Conservation (phyloP, 2,113 vertebrate genomes). For the Callipepla californica region DNA sequence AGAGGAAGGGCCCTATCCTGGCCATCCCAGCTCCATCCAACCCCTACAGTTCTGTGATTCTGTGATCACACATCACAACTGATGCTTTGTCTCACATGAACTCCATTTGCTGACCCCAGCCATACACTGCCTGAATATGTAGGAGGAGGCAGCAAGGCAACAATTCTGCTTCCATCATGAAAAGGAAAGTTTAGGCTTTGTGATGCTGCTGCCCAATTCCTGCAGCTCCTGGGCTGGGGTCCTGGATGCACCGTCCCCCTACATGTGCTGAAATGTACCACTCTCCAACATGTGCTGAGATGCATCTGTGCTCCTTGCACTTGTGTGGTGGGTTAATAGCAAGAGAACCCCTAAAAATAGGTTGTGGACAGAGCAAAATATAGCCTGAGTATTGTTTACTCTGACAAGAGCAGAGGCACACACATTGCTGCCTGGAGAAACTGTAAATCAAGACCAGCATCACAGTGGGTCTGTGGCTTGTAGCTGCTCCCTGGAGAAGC, state of each 20-base stretch:
- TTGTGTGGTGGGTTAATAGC: background rate
- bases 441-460: background rate
- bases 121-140: background rate
- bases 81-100: accelerated
- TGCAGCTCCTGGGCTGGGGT: background rate
- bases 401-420: background rate
- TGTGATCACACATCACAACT: background rate
- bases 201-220: background rate
- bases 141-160: background rate
- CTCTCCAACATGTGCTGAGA: background rate
- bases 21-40: background rate
- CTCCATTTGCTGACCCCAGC: background rate
- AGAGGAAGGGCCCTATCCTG: background rate
- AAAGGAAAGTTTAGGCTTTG: background rate
- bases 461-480: background rate
- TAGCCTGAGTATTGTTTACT: background rate
- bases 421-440: background rate
- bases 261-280: background rate
- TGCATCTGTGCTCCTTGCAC: accelerated
- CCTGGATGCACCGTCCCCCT: background rate
- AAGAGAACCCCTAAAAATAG: background rate
- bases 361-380: background rate
- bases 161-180: background rate
- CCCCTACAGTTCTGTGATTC: too few relatives aligned
- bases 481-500: background rate